Percentiles rank a stretch among this genome's conserved stretches.
Conservation (phyloP, 2,797 vertebrate genomes). For the Danionella dracula region DNA sequence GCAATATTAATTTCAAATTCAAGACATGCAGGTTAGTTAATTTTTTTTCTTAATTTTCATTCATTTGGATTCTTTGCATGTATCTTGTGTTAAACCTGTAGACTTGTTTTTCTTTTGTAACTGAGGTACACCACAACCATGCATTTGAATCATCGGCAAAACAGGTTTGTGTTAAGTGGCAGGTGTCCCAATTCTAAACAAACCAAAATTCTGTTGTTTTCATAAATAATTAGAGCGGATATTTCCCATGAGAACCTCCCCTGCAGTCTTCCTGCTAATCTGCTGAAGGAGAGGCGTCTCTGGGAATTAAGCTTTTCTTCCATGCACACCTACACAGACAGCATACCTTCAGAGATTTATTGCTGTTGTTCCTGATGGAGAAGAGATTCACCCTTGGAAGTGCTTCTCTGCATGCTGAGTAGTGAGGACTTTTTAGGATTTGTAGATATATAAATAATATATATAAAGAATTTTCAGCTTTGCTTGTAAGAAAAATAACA, state of each 20-base stretch:
- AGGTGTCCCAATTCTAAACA: not conserved
- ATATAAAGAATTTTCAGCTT: not conserved
- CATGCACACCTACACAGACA: constrained; percentile 10
- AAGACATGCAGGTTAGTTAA: not conserved
- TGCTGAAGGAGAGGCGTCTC: constrained; percentile 7
- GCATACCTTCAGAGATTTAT: not conserved
- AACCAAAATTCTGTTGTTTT: not conserved
- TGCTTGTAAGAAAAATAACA: not conserved
- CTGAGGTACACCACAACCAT: not conserved
- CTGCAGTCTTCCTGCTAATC: constrained; percentile 1
- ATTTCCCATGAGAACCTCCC: constrained; percentile 14
- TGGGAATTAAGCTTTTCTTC: not conserved
- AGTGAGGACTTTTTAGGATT: not conserved
- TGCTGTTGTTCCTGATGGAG: not conserved
- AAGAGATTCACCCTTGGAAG: not conserved
- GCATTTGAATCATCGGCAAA: not conserved
- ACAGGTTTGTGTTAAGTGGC: not conserved
- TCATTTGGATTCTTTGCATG: not conserved
- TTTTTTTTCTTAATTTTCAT: too few species aligned
- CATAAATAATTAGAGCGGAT: constrained; percentile 10
- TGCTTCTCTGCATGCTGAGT: not conserved
- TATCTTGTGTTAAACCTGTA: not conserved
- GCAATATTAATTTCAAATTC: not conserved
- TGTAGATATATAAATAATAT: not conserved
- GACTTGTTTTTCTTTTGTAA: not conserved